A percentile compares a stretch with the other conserved stretches of the same genome.
Conservation (phyloP, 1,140 invertebrate species). For the Caerostris extrusa region DNA sequence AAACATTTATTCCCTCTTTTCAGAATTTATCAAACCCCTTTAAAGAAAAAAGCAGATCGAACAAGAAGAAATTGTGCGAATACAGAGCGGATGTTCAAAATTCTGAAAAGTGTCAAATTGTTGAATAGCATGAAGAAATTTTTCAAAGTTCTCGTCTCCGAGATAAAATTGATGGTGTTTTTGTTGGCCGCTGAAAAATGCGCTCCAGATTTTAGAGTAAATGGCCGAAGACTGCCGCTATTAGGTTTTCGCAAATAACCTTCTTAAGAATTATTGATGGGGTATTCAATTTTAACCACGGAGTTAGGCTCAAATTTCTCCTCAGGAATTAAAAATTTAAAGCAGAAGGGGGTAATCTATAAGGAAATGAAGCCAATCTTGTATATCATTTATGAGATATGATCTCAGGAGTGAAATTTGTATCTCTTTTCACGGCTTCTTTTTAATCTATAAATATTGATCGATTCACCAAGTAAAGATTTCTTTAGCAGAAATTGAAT, state of each 20-base stretch:
- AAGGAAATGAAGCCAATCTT: slow-evolving; percentile 8
- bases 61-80: neutral
- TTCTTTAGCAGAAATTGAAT: no score
- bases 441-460: neutral
- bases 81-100: neutral
- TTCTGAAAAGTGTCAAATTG: neutral
- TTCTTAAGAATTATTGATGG: slow-evolving; percentile 36
- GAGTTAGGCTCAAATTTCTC: neutral
- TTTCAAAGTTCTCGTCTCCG: neutral
- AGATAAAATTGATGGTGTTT: slow-evolving; percentile 35
- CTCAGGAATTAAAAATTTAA: neutral
- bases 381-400: neutral
- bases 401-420: neutral
- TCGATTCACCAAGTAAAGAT: neutral
- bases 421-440: neutral
- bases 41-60: neutral
- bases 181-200: slow-evolving; percentile 21
- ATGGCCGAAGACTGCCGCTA: neutral
- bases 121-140: neutral
- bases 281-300: neutral
- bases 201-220: slow-evolving; percentile 29
- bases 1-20: no score
- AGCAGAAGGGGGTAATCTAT: neutral
- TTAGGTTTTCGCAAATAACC: slow-evolving; percentile 31
- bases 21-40: neutral